A percentile compares a stretch with the other conserved stretches of the same genome.
Evolutionary conservation across 2,113 vertebrate genomes (phyloP).

Genomic region (Chloropsis hardwickii): DNA sequence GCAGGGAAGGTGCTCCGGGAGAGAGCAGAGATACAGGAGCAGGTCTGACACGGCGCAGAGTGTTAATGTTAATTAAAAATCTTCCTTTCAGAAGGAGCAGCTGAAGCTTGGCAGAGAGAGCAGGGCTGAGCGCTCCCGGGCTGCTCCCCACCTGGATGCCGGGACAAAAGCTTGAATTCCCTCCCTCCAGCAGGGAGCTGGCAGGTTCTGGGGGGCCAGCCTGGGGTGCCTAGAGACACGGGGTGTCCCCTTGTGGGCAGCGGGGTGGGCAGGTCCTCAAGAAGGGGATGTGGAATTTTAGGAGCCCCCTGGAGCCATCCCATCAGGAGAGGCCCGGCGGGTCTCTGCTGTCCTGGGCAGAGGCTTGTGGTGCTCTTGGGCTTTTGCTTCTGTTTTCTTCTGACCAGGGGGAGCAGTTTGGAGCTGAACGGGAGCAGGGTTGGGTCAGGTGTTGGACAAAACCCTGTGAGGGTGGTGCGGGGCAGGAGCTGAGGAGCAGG

Average conservation of each 20-base stretch:
- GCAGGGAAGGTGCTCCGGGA: not conserved
- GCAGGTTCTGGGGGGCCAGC: too few species aligned
- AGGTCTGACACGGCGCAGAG: not conserved
- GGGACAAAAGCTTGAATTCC: not conserved
- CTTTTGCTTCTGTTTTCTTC: not conserved
- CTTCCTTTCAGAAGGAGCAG: not conserved
- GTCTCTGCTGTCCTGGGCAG: not conserved
- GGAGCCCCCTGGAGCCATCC: not conserved
- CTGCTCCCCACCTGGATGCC: not conserved
- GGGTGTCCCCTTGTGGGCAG: not conserved
- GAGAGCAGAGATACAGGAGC: not conserved
- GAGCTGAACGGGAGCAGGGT: not conserved
- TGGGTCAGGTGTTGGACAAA: fast-evolving
- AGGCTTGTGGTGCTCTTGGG: not conserved
- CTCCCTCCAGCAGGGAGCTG: not conserved
- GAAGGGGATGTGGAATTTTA: not conserved
- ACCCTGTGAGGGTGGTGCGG: not conserved
- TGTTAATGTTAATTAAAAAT: not conserved
- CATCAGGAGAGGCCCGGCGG: not conserved
- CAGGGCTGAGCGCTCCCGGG: not conserved
- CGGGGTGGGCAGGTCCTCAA: not conserved
- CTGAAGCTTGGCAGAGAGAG: not conserved
- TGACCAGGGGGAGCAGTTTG: not conserved
- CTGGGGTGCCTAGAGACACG: not conserved
- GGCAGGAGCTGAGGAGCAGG: not conserved